Evolutionary conservation across 2,888 invertebrate genomes (phyloP).

Genomic region (Nephrotoma flavescens): DNA sequence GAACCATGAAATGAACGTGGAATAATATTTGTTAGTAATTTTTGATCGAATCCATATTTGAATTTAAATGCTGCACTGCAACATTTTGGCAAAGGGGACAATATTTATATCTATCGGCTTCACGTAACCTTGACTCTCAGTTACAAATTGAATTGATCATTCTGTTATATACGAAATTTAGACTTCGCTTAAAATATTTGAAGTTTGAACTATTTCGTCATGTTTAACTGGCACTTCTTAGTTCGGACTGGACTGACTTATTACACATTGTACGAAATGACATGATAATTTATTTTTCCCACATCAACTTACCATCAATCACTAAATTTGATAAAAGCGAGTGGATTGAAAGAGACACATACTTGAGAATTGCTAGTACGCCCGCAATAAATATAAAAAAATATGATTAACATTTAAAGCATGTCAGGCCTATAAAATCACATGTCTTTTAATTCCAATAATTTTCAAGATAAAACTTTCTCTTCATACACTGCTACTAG

Average conservation of each 20-base stretch:
- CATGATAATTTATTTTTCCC: background rate
- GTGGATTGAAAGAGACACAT: background rate
- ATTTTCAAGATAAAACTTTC: background rate
- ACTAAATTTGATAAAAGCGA: background rate
- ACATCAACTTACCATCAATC: background rate
- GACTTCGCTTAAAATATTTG: background rate
- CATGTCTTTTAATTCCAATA: background rate
- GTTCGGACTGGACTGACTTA: too few species aligned
- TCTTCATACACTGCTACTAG: background rate
- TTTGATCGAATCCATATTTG: too few species aligned
- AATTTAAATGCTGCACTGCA: too few species aligned
- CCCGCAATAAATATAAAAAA: background rate
- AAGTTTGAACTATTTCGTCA: background rate
- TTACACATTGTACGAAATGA: background rate
- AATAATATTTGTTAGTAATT: too few species aligned
- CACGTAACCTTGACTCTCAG: too few species aligned
- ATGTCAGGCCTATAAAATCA: background rate
- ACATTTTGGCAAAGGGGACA: too few species aligned
- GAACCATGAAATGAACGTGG: too few species aligned
- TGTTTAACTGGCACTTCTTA: background rate
- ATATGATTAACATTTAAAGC: background rate
- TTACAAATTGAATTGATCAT: too few species aligned
- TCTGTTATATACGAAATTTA: too few species aligned
- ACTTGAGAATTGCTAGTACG: background rate
- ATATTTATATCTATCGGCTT: too few species aligned